Evolutionary conservation across 2,797 vertebrate genomes (phyloP).

Genomic region (Phalanger gymnotis): DNA sequence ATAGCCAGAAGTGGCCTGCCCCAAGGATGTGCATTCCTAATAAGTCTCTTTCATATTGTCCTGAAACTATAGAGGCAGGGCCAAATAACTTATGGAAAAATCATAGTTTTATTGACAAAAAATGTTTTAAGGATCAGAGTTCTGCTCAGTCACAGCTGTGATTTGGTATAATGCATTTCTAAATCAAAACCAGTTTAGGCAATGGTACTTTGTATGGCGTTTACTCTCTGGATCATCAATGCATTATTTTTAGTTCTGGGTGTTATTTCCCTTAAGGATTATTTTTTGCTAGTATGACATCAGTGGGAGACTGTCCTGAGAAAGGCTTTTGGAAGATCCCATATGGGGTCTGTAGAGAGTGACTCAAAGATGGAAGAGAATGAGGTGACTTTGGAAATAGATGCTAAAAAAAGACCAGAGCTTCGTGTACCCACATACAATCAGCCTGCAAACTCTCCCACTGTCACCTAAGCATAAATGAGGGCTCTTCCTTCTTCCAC

Average conservation of each 20-base stretch:
- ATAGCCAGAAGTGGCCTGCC: background rate
- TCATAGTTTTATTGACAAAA: conserved; percentile 41
- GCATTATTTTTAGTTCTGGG: background rate
- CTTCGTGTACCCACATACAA: background rate
- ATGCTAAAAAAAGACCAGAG: background rate
- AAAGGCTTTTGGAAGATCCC: background rate
- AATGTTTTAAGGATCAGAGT: conserved; percentile 7
- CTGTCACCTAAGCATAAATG: background rate
- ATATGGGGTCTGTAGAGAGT: background rate
- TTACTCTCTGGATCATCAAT: background rate
- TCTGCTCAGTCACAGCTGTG: background rate
- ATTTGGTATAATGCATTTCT: background rate
- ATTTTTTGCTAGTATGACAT: background rate
- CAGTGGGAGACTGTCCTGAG: background rate
- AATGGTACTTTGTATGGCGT: background rate
- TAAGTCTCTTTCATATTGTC: background rate
- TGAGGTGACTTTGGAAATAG: background rate
- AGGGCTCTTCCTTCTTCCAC: background rate
- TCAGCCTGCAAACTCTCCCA: background rate
- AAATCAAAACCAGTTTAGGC: background rate
- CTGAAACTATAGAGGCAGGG: background rate
- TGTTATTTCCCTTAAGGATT: background rate
- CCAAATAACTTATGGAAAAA: conserved; percentile 66
- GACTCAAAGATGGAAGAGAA: background rate
- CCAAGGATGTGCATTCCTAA: background rate